Base-by-base conservation (phyloP, 92 coral and sea anemone species). In the Isaurus tuberculatus region DNA sequence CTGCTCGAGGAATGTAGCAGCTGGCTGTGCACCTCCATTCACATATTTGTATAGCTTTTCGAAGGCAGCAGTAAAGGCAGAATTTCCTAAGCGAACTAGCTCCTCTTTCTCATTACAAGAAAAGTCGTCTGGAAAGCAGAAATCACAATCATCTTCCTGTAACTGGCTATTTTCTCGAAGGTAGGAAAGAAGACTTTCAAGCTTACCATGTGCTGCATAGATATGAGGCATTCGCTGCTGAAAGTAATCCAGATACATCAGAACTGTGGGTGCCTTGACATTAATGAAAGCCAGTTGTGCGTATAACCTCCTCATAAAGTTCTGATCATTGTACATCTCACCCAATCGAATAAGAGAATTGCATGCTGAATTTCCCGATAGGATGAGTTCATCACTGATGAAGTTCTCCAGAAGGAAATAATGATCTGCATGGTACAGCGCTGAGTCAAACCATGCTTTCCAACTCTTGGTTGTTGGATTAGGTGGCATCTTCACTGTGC, bases 401-500 rank as follows among this genome's bases (percentile, higher is more conserved):
- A 86, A 88, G 63, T 61, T 48, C 57, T 17, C 74, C 49, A 31
- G 32, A 23, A 69, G 79, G 64, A 60, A 34, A 32, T 44, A 68
- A 34, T 65, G 31, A 5, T 88, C 80, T 2, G 81, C 87, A 75
- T 83, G 91, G 60, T 88, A 82, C 3, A 81, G 61, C 74, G 49
- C 58, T 2, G 83, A 81, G 70, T 87, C 68, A 28, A 87, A 87
- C 87, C 79, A 86, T 48, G 57, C 57, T 48, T 48, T 48, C 17
- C 17, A 48, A 48, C 57, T 48, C 57, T 48, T 48, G 70, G 92
- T 79, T 51, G 92, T 79, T 25, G 86, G 89, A 58, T 89, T 85
- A 14, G 92, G 92, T 48, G 86, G 84, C 89, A 89, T 84, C 22
- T 65, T 79, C 46, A 44, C 81, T 55, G 72, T 51, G 73, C 83